phyloP scores from a whole-genome alignment of 2,888 invertebrate genomes.

The Cryptocheilus praepositus region DNA sequence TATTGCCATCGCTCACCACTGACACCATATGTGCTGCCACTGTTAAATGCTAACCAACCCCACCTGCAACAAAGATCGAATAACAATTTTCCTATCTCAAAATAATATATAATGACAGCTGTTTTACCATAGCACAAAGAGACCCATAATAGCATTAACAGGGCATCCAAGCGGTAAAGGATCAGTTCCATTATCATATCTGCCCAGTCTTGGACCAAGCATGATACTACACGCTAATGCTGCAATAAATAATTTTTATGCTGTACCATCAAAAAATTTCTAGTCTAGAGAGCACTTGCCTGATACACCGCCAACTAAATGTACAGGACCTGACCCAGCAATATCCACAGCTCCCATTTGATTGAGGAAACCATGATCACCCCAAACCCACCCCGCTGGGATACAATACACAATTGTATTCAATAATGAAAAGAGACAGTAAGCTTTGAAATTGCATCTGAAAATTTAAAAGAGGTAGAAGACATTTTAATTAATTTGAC shows the following conservation, averaged over 20 bases:
- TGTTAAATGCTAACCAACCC: constrained; percentile 98
- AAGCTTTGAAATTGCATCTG: constrained; percentile 93
- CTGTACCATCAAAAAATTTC: neutral
- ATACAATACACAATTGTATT: constrained; percentile 94
- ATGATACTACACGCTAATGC: constrained; percentile 93
- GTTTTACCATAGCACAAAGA: constrained; percentile 89
- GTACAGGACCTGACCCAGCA: constrained; percentile 93
- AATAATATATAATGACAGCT: too few relatives aligned
- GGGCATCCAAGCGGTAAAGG: constrained; percentile 90
- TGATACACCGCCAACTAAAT: constrained; percentile 85
- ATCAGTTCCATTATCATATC: constrained; percentile 86
- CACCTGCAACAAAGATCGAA: constrained; percentile 75
- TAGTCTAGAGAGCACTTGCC: constrained; percentile 65
- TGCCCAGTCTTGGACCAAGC: constrained; percentile 91
- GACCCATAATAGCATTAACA: constrained; percentile 92
- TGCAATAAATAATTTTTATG: constrained; percentile 71
- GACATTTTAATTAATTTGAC: neutral
- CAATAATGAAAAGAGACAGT: constrained; percentile 91
- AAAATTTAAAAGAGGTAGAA: constrained; percentile 29
- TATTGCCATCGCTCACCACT: constrained; percentile 93
- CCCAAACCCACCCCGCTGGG: constrained; percentile 96
- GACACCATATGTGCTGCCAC: constrained; percentile 90
- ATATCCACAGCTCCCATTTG: constrained; percentile 92
- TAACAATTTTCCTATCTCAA: constrained; percentile 9
- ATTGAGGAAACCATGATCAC: constrained; percentile 89